Evolutionary conservation across 2,888 invertebrate species (phyloP).

Genomic region (Fissipunctia ypsillon): DNA sequence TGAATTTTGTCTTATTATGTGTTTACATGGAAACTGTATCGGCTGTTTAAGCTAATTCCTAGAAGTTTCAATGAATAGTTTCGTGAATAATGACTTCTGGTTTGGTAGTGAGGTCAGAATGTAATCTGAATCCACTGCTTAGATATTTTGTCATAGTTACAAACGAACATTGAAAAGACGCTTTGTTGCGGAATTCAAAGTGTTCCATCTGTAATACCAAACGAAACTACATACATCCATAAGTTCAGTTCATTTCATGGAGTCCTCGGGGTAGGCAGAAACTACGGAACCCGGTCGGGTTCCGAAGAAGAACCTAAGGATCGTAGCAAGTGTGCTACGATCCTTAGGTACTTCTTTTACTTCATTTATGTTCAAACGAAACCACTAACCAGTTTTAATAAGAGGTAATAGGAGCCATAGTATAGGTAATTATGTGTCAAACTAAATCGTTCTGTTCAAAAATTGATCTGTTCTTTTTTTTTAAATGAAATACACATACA

Average conservation of each 20-base stretch:
- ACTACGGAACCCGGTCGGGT: too few relatives aligned
- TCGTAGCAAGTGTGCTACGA: too few relatives aligned
- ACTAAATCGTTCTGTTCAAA: neutral
- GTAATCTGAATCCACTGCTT: neutral
- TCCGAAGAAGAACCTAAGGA: too few relatives aligned
- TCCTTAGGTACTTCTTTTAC: too few relatives aligned
- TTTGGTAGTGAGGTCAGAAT: neutral
- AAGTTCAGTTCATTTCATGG: too few relatives aligned
- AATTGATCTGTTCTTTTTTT: neutral
- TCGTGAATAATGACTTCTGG: constrained; percentile 24
- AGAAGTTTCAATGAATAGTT: constrained; percentile 41
- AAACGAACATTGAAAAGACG: neutral
- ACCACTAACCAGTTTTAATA: too few relatives aligned
- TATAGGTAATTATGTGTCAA: neutral
- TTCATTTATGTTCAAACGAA: neutral
- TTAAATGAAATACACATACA: too few relatives aligned
- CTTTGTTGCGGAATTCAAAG: neutral
- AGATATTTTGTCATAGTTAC: neutral
- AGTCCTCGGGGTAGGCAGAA: too few relatives aligned
- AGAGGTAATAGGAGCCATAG: too few relatives aligned
- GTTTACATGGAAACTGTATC: constrained; percentile 41
- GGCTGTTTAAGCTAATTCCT: constrained; percentile 34
- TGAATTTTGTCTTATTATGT: constrained; percentile 43
- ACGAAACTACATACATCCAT: too few relatives aligned
- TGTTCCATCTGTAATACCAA: too few relatives aligned